Conservation (phyloP, 2,797 vertebrate species). For the Crenichthys baileyi region DNA sequence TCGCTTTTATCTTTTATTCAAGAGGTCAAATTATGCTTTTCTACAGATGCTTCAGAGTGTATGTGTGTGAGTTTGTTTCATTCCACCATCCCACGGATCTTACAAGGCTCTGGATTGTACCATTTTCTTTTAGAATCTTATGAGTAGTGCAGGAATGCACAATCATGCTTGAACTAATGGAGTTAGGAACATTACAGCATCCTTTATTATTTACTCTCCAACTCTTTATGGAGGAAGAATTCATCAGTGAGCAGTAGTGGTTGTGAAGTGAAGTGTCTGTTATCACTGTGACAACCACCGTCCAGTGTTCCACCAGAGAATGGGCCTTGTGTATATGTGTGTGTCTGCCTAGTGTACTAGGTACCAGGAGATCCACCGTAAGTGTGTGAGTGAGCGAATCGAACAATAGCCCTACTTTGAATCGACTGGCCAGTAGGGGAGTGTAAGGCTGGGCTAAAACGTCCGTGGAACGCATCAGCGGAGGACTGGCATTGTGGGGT, state of each 20-base stretch:
- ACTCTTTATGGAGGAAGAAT: slow-evolving; percentile 32
- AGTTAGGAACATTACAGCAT: slow-evolving; percentile 63
- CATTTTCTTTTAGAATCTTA: slow-evolving; percentile 69
- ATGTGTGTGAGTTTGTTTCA: slow-evolving; percentile 8
- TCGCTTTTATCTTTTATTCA: slow-evolving; percentile 61
- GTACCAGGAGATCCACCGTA: slow-evolving; percentile 75
- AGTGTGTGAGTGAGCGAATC: slow-evolving; percentile 59
- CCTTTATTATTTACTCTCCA: slow-evolving; percentile 39
- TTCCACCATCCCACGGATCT: slow-evolving; percentile 23
- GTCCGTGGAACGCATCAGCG: slow-evolving; percentile 79
- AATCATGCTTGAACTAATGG: slow-evolving; percentile 75
- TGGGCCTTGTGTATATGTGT: slow-evolving; percentile 67
- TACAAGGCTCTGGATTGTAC: slow-evolving; percentile 37
- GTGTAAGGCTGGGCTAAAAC: slow-evolving; percentile 75
- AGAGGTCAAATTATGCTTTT: slow-evolving; percentile 43
- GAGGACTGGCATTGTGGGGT: slow-evolving; percentile 79
- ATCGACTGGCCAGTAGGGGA: slow-evolving; percentile 71
- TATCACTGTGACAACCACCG: slow-evolving; percentile 78
- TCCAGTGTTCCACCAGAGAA: slow-evolving; percentile 73
- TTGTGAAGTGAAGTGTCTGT: slow-evolving; percentile 59
- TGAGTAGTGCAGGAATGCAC: slow-evolving; percentile 76
- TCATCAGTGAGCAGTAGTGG: slow-evolving; percentile 11
- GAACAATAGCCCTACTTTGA: slow-evolving; percentile 82
- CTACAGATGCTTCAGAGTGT: slow-evolving; percentile 27
- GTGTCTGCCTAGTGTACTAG: slow-evolving; percentile 57